phyloP scores from a whole-genome alignment of 2,888 invertebrate genomes.

The Candidula unifasciata region DNA sequence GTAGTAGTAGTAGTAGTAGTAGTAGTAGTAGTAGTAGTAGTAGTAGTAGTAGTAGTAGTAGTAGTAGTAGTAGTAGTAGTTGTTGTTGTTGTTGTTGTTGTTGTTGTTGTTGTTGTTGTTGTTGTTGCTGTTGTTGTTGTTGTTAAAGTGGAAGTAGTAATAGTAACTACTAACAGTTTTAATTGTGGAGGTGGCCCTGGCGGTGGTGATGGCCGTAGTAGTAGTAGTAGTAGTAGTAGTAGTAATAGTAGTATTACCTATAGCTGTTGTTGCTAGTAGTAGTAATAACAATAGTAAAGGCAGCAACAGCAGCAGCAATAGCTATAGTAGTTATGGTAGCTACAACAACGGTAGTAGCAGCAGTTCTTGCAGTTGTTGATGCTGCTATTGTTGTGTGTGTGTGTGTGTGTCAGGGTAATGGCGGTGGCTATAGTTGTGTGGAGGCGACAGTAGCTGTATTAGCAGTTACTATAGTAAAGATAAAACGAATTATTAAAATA shows the following conservation, averaged over 20 bases:
- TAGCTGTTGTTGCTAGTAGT: too few relatives aligned
- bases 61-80: constrained; percentile 33
- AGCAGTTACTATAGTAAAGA: too few relatives aligned
- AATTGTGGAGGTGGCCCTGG: not conserved
- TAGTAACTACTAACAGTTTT: constrained; percentile 7
- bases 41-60: constrained; percentile 33
- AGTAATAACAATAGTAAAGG: not conserved
- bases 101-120: constrained; percentile 33
- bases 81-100: constrained; percentile 24
- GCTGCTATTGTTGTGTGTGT: too few relatives aligned
- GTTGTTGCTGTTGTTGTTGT: constrained; percentile 7
- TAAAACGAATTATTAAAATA: too few relatives aligned
- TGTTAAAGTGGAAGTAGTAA: constrained; percentile 6
- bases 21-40: constrained; percentile 42
- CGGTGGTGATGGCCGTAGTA: not conserved
- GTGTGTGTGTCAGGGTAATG: too few relatives aligned
- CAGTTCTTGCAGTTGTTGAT: too few relatives aligned
- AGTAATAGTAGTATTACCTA: constrained; percentile 28
- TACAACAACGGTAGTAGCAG: too few relatives aligned
- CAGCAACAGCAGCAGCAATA: too few relatives aligned
- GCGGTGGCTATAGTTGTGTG: too few relatives aligned
- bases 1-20: constrained; percentile 41
- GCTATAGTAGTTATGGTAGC: not conserved
- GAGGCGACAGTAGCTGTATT: too few relatives aligned
- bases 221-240: constrained; percentile 26